Evolutionary conservation across 2,113 vertebrate genomes (phyloP).

Genomic region (Bubo scandiacus): DNA sequence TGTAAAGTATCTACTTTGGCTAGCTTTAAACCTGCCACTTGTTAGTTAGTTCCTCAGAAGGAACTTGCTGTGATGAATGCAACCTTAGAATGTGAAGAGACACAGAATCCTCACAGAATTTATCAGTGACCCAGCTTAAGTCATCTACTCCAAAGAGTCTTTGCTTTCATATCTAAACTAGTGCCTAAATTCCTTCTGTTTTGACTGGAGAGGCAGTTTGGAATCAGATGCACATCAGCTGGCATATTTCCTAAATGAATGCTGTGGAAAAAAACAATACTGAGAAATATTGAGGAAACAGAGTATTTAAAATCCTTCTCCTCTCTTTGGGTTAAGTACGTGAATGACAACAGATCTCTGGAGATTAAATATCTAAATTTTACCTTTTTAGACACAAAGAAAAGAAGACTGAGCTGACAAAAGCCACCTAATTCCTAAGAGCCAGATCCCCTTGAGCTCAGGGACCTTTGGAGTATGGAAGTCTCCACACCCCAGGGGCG

Average conservation of each 20-base stretch:
- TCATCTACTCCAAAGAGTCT: background rate
- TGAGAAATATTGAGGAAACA: background rate
- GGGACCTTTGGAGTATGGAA: background rate
- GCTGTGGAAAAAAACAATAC: background rate
- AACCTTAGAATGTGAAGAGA: background rate
- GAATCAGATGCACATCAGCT: background rate
- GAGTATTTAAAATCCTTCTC: background rate
- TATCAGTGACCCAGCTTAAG: background rate
- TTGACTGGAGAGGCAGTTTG: background rate
- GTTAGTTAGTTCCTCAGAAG: background rate
- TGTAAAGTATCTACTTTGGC: background rate
- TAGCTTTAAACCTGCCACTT: background rate
- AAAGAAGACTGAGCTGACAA: background rate
- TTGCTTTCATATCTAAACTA: background rate
- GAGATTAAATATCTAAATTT: background rate
- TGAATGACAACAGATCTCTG: background rate
- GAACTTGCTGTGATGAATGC: background rate
- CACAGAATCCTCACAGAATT: background rate
- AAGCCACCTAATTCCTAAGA: background rate
- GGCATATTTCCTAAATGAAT: background rate
- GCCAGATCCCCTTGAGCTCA: background rate
- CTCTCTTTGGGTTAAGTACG: background rate
- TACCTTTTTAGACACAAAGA: background rate
- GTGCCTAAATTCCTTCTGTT: background rate
- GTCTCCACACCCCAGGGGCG: accelerated